Percentiles rank a stretch among this genome's conserved stretches.
Evolutionary conservation across 1,140 invertebrate genomes (phyloP).

Genomic region (Andrena cerasifolii): DNA sequence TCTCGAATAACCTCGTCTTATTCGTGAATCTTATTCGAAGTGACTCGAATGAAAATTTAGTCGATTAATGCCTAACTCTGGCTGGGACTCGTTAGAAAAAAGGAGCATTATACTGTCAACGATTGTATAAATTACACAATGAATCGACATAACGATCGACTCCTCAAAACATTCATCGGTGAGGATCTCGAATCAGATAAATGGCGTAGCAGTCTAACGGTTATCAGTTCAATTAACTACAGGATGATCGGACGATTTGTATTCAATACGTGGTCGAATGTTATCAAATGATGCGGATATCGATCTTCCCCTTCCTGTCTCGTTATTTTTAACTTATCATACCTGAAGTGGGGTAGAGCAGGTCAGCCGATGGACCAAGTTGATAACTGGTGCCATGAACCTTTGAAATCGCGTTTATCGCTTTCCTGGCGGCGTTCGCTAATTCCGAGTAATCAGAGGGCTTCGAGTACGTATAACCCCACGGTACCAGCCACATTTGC

Average conservation of each 20-base stretch:
- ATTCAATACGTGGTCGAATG: neutral
- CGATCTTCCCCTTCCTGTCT: neutral
- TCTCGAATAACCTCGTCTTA: too few relatives aligned
- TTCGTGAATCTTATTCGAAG: too few relatives aligned
- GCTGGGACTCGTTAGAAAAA: too few relatives aligned
- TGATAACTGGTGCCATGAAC: conserved; percentile 87
- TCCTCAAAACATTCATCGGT: too few relatives aligned
- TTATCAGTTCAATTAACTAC: conserved; percentile 29
- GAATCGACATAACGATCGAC: too few relatives aligned
- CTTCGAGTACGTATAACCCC: conserved; percentile 89
- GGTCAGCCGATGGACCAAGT: conserved; percentile 89
- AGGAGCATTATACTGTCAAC: too few relatives aligned
- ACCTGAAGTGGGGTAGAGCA: conserved; percentile 89
- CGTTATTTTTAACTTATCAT: neutral
- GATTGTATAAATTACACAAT: too few relatives aligned
- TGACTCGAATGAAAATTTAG: too few relatives aligned
- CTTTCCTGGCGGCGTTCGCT: conserved; percentile 86
- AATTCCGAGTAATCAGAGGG: conserved; percentile 89
- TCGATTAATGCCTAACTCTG: too few relatives aligned
- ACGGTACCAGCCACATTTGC: conserved; percentile 93
- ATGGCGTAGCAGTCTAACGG: too few relatives aligned
- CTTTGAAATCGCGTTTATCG: conserved; percentile 87
- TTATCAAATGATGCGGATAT: neutral
- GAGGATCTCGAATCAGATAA: too few relatives aligned
- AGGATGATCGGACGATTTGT: neutral